Conservation (phyloP, 2,113 vertebrate species). For the Grammatotria lemairii region DNA sequence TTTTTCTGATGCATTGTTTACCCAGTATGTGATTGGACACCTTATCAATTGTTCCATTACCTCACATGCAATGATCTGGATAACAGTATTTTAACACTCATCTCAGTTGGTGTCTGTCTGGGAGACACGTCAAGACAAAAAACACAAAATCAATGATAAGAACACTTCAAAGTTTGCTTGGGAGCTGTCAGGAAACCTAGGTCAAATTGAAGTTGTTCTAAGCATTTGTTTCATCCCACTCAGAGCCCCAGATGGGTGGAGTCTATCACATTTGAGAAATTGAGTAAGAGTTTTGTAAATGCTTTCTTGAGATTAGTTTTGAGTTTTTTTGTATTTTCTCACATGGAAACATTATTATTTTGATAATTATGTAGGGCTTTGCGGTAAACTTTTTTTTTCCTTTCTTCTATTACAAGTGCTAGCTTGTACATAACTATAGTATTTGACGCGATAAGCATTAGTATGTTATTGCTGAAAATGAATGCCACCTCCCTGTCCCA, state of each 20-base stretch:
- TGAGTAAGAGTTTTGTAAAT: not conserved
- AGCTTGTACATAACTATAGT: not conserved
- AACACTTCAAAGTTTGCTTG: slow-evolving; percentile 46
- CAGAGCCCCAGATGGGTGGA: not conserved
- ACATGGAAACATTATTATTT: not conserved
- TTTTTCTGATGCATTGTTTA: slow-evolving; percentile 34
- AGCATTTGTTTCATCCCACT: slow-evolving; percentile 14
- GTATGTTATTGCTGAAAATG: not conserved
- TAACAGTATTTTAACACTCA: slow-evolving; percentile 55
- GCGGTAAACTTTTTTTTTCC: not conserved
- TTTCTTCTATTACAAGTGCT: not conserved
- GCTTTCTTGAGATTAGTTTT: not conserved
- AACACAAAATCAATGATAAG: slow-evolving; percentile 39
- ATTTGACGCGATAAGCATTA: not conserved
- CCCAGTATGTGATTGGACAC: not conserved
- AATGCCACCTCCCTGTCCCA: not conserved
- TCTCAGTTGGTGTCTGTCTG: slow-evolving; percentile 18
- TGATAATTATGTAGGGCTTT: not conserved
- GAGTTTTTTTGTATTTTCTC: not conserved
- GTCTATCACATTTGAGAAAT: not conserved
- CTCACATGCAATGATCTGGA: slow-evolving; percentile 49
- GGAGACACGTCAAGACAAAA: slow-evolving; percentile 4
- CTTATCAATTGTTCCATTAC: slow-evolving; percentile 54
- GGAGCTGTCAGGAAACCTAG: slow-evolving; percentile 8
- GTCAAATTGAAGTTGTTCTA: slow-evolving; percentile 6